Conservation (phyloP, 2,113 vertebrate genomes). For the Puffinus mauretanicus region DNA sequence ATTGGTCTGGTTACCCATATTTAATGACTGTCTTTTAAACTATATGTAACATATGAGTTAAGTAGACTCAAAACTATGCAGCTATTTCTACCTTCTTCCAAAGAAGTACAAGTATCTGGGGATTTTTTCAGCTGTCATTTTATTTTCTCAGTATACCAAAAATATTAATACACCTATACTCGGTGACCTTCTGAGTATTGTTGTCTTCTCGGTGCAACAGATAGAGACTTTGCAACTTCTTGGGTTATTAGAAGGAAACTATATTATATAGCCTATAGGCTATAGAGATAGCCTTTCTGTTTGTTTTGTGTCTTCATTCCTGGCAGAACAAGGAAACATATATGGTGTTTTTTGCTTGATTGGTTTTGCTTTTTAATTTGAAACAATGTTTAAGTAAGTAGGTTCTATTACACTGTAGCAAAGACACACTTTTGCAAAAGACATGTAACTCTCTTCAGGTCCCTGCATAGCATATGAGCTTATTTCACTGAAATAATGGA, state of each 20-base stretch:
- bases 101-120: not conserved
- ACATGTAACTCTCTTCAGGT: not conserved
- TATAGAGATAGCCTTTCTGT: not conserved
- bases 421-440: not conserved
- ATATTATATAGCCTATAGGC: not conserved
- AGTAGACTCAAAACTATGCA: not conserved
- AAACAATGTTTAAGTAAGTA: not conserved
- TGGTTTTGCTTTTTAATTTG: not conserved
- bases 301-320: not conserved
- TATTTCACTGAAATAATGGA: not conserved
- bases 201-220: not conserved
- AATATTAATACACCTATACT: not conserved
- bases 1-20: not conserved
- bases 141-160: not conserved
- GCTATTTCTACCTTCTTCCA: conserved; percentile 22
- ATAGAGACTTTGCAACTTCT: not conserved
- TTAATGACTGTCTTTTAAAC: not conserved
- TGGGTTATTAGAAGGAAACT: not conserved
- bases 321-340: not conserved
- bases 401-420: not conserved
- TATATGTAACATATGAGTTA: not conserved
- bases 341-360: not conserved
- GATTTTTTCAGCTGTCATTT: not conserved
- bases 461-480: not conserved
- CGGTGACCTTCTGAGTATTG: not conserved